Percentiles rank a stretch among this genome's conserved stretches.
Conservation (phyloP, 2,888 invertebrate genomes). For the Nudaria mundana region DNA sequence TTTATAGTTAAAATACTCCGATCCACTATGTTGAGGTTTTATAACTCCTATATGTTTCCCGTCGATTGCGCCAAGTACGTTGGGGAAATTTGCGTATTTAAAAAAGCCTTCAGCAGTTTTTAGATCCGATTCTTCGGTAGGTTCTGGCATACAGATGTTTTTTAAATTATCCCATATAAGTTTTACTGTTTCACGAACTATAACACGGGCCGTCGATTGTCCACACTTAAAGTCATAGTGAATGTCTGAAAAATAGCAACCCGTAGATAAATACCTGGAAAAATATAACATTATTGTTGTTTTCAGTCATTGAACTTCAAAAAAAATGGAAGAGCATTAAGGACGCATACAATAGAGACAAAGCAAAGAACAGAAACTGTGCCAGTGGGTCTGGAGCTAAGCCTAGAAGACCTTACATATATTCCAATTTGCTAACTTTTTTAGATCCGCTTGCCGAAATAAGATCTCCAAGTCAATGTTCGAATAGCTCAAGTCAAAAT, state of each 20-base stretch:
- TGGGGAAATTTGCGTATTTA: slow-evolving; percentile 15
- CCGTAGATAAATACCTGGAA: background rate
- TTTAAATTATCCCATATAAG: background rate
- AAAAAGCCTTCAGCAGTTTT: slow-evolving; percentile 29
- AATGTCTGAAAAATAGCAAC: background rate
- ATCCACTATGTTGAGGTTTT: slow-evolving; percentile 11
- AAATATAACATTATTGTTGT: no score
- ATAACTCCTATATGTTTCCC: background rate
- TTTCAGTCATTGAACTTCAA: no score
- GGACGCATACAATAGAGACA: no score
- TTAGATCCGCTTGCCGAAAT: background rate
- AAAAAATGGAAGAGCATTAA: no score
- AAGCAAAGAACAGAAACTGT: no score
- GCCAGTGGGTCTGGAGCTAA: no score
- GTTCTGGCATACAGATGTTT: slow-evolving; percentile 15
- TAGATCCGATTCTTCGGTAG: slow-evolving; percentile 29
- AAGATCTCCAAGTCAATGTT: no score
- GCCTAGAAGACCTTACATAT: no score
- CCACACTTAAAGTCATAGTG: background rate
- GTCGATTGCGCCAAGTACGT: slow-evolving; percentile 23
- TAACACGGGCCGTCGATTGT: background rate
- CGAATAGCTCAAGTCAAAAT: no score
- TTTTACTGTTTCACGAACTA: background rate
- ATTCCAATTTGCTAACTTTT: no score
- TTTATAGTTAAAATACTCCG: slow-evolving; percentile 10